Conservation (phyloP, 2,797 vertebrate species). For the Bradypodion ventrale region DNA sequence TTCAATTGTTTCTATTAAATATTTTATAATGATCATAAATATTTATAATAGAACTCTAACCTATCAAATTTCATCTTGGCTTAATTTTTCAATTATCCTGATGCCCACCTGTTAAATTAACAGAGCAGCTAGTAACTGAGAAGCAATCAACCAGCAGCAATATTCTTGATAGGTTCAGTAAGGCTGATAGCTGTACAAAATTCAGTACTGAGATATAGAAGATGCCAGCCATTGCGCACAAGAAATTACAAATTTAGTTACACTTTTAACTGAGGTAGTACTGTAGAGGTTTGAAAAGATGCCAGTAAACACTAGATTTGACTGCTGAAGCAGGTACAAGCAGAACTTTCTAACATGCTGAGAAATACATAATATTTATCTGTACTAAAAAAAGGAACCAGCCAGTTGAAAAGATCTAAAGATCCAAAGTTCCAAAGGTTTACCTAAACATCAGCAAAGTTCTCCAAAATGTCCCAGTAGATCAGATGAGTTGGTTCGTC, state of each 20-base stretch:
- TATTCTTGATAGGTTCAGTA: constrained; percentile 56
- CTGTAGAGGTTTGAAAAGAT: constrained; percentile 72
- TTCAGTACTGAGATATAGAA: constrained; percentile 60
- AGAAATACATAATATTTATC: constrained; percentile 66
- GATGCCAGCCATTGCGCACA: constrained; percentile 58
- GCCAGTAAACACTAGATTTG: constrained; percentile 74
- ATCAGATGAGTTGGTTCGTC: constrained; percentile 59
- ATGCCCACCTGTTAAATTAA: constrained; percentile 64
- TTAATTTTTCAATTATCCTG: constrained; percentile 53
- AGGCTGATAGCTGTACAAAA: constrained; percentile 65
- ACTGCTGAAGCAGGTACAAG: constrained; percentile 63
- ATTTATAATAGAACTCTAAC: constrained; percentile 52
- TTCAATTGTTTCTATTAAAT: constrained; percentile 64
- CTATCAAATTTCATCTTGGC: constrained; percentile 57
- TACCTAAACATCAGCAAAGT: constrained; percentile 62
- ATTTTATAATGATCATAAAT: constrained; percentile 58
- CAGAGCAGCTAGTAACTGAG: constrained; percentile 59
- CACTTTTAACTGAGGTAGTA: constrained; percentile 81
- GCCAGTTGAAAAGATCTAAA: constrained; percentile 48
- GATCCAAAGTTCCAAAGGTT: constrained; percentile 49
- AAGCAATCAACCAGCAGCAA: constrained; percentile 63
- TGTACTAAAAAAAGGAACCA: constrained; percentile 60
- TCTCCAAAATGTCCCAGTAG: constrained; percentile 56
- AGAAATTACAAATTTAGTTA: constrained; percentile 64
- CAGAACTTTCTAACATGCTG: constrained; percentile 66